Conservation (phyloP, 2,113 vertebrate species). For the Hydrochoerus hydrochaeris region DNA sequence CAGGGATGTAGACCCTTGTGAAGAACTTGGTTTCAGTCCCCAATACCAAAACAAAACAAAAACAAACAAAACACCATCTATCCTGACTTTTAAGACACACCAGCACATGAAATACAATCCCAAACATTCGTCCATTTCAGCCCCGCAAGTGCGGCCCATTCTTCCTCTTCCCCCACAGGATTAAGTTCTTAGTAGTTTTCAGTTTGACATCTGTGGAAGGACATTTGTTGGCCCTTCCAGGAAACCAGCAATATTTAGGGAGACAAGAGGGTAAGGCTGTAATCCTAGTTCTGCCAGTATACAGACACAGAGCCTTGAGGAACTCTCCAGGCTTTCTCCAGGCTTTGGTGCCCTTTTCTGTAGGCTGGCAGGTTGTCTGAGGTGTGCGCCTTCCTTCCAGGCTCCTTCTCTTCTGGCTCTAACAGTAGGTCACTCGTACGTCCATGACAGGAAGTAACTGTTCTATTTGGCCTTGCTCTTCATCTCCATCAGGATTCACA, state of each 20-base stretch:
- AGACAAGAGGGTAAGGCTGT: neutral
- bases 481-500: neutral
- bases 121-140: neutral
- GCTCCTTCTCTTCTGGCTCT: neutral
- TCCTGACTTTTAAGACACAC: neutral
- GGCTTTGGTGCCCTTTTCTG: neutral
- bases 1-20: neutral
- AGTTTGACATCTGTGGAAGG: neutral
- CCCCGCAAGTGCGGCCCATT: neutral
- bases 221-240: neutral
- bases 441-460: neutral
- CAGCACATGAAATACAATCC: neutral
- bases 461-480: neutral
- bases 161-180: neutral
- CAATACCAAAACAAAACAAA: neutral
- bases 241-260: neutral
- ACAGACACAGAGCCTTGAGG: neutral
- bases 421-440: neutral
- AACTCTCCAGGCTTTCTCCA: neutral
- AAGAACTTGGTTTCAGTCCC: neutral
- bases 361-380: neutral
- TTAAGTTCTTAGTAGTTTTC: too few species aligned
- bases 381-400: neutral
- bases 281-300: neutral
- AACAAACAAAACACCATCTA: neutral